These are phyloP conservation scores for Chelonia mydas DNA, from an alignment of 2,797 vertebrate species.

Conservation along the genomic window DNA sequence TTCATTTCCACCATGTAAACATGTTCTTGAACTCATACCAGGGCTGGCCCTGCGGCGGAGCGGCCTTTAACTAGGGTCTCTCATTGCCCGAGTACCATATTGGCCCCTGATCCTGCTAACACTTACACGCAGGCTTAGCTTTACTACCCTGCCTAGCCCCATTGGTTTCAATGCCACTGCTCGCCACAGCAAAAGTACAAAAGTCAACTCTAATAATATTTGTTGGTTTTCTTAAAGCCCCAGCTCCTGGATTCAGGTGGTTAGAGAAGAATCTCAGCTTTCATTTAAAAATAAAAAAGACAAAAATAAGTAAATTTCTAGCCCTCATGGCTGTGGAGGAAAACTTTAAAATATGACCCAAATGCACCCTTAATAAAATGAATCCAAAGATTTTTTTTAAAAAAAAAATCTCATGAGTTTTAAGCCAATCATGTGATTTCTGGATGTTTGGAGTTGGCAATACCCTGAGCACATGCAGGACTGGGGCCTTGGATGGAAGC, in stretches of 20 bases:
- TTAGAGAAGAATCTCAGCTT: background rate
- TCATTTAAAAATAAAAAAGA: background rate
- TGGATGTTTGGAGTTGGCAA: background rate
- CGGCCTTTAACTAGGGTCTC: background rate
- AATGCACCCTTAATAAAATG: background rate
- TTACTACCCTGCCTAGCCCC: background rate
- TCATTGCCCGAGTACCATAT: background rate
- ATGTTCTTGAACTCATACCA: background rate
- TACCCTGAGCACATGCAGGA: background rate
- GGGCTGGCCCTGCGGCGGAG: background rate
- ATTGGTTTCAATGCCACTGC: background rate
- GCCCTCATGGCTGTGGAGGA: background rate
- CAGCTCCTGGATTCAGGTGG: background rate
- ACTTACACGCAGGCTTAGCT: background rate
- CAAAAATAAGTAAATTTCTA: background rate
- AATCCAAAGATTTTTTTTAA: background rate
- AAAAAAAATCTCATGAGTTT: background rate
- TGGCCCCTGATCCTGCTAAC: background rate
- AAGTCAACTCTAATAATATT: background rate
- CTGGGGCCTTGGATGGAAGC: background rate
- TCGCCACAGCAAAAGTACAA: background rate
- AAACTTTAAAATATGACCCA: no score
- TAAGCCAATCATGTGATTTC: background rate
- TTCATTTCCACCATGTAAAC: background rate
- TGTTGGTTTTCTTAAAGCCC: background rate